Conservation (phyloP, 2,113 vertebrate species). For the Onychostruthus taczanowskii region DNA sequence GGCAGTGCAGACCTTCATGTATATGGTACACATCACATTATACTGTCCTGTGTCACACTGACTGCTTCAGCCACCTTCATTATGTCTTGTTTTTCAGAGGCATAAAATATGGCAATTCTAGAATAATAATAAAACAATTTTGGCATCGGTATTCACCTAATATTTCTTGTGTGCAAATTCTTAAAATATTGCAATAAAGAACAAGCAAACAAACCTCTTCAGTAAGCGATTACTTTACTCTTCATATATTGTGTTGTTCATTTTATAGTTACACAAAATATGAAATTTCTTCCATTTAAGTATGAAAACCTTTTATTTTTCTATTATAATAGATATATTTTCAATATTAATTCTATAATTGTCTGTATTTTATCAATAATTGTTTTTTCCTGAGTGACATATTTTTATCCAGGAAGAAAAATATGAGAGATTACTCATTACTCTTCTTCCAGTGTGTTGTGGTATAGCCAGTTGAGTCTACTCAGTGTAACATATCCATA, state of each 20-base stretch:
- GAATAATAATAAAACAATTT: background rate
- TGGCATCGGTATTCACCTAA: background rate
- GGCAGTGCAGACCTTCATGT: background rate
- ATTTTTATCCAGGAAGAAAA: background rate
- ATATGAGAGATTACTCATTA: background rate
- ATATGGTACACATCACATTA: fast-evolving
- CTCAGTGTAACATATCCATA: background rate
- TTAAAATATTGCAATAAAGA: background rate
- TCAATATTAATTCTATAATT: background rate
- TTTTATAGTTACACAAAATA: background rate
- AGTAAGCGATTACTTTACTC: background rate
- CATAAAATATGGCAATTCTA: background rate
- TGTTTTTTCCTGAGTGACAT: background rate
- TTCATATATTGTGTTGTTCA: background rate
- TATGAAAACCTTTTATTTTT: background rate
- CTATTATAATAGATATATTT: background rate
- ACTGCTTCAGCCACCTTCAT: background rate
- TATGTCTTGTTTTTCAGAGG: background rate
- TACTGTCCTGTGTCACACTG: background rate
- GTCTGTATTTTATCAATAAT: background rate
- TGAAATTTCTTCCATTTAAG: background rate
- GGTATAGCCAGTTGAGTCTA: background rate
- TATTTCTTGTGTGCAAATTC: background rate
- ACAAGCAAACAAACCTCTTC: background rate
- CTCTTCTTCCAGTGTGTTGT: background rate